Evolutionary conservation across 2,113 vertebrate species (phyloP), one percentile per base, ranked within the genome.

Genomic region (Dissostichus mawsoni): DNA sequence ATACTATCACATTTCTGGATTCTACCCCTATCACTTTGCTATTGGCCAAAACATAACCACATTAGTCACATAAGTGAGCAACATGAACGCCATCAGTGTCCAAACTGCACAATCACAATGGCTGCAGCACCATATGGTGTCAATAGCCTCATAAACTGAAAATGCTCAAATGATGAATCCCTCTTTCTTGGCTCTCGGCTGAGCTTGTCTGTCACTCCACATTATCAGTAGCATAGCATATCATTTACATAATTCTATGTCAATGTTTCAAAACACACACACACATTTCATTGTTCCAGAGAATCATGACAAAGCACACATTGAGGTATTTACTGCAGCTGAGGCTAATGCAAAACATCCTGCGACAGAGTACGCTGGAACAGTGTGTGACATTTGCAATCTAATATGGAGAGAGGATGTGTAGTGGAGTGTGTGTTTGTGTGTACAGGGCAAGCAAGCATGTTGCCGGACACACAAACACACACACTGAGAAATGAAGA

Each of bases 191-290:
- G 71, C 59, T 57, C 51, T n/a, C 18, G 65, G 53, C 33, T 78
- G n/a, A 79, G 18, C 33, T 41, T 10, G 41, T 58, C 78, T 65
- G 33, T 69, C 58, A 44, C 47, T 70, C 1, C 53, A 45, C 29
- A 75, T 69, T 41, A 56, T 68, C 33, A 62, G 50, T 33, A 62
- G 50, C 59, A 50, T 1, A 48, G 29, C 41, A 18, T n/a, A 29
- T 18, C 1, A 45, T 67, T 68, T 51, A 57, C 55, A 62, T 33
- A 58, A 29, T 45, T n/a, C 23, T 55, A 9, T 52, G 45, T 50
- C 57, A 73, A 23, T 58, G 23, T 55, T 58, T 66, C n/a, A 45
- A 23, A 74, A 33, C 25, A 77, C n/a, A 67, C 48, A 72, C 44
- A 55, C 29, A 68, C 52, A n/a, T 47, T 74, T 53, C 18, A 48